phyloP scores from a whole-genome alignment of 2,888 invertebrate species.

The Scaptomyza flava region DNA sequence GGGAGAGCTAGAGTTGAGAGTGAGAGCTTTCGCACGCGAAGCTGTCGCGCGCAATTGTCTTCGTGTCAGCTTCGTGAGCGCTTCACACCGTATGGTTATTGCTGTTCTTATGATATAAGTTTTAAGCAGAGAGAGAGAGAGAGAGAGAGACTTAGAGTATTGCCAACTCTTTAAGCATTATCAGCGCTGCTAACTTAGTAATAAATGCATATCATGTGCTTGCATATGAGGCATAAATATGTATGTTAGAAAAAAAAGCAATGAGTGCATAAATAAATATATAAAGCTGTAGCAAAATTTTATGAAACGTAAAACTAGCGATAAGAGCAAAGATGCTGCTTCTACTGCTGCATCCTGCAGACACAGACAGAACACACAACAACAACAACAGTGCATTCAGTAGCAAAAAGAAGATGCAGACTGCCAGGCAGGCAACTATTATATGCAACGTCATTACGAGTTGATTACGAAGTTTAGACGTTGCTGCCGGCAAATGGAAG shows the following conservation, averaged over 20 bases:
- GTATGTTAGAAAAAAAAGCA: constrained; percentile 31
- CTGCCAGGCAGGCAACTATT: constrained; percentile 53
- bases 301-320: constrained; percentile 83
- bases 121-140: constrained; percentile 54
- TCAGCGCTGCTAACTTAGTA: constrained; percentile 31
- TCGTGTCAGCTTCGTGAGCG: constrained; percentile 38
- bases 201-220: constrained; percentile 20
- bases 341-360: constrained; percentile 41
- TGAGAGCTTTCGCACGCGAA: constrained; percentile 43
- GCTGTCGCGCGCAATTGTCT: constrained; percentile 48
- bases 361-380: constrained; percentile 30
- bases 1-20: constrained; percentile 15
- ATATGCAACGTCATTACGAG: constrained; percentile 78
- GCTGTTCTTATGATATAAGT: constrained; percentile 11
- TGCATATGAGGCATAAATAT: constrained; percentile 18
- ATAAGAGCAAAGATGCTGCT: constrained; percentile 60
- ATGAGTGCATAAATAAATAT: constrained; percentile 54
- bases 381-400: constrained; percentile 23
- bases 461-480: constrained; percentile 77
- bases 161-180: constrained; percentile 1
- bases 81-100: constrained; percentile 22
- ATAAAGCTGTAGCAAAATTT: constrained; percentile 72
- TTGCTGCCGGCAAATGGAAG: constrained; percentile 44
- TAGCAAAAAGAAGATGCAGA: constrained; percentile 37
- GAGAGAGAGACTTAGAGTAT: constrained; percentile 2